Conservation (phyloP, 2,888 invertebrate species). For the Cheilosia urbana region DNA sequence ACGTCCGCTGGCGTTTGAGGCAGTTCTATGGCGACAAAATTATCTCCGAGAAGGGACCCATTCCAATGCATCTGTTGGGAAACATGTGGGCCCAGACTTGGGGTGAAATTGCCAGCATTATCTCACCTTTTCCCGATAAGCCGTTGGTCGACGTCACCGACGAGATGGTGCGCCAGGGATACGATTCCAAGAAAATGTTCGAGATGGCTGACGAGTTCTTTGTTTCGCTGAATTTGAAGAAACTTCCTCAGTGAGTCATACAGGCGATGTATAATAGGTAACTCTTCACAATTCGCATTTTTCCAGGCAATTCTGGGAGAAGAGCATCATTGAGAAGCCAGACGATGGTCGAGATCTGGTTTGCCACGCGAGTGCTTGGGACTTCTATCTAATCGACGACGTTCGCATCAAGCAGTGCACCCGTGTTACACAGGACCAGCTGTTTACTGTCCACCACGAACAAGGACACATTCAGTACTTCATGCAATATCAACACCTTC, state of each 20-base stretch:
- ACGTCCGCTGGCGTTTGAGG: constrained; percentile 89
- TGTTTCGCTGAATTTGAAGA: constrained; percentile 91
- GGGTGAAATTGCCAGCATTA: constrained; percentile 85
- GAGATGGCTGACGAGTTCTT: constrained; percentile 94
- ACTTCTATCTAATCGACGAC: constrained; percentile 92
- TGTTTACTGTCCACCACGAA: constrained; percentile 87
- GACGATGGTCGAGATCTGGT: constrained; percentile 88
- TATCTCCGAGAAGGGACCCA: constrained; percentile 88
- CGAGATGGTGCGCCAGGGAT: constrained; percentile 89
- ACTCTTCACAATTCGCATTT: neutral
- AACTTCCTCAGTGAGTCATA: constrained; percentile 86
- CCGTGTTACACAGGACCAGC: constrained; percentile 85
- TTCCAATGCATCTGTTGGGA: constrained; percentile 91
- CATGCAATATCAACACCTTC: constrained; percentile 87
- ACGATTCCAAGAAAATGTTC: constrained; percentile 91
- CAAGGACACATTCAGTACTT: constrained; percentile 90
- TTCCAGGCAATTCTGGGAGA: constrained; percentile 90
- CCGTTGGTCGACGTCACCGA: constrained; percentile 89
- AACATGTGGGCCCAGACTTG: constrained; percentile 94
- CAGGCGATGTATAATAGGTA: too few relatives aligned
- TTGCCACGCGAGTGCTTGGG: constrained; percentile 96
- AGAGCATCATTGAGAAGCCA: constrained; percentile 93
- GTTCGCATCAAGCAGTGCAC: constrained; percentile 90
- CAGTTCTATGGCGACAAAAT: constrained; percentile 89
- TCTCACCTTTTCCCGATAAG: constrained; percentile 90